Conservation (phyloP, 2,888 invertebrate species). For the Drosophila paranaensis region DNA sequence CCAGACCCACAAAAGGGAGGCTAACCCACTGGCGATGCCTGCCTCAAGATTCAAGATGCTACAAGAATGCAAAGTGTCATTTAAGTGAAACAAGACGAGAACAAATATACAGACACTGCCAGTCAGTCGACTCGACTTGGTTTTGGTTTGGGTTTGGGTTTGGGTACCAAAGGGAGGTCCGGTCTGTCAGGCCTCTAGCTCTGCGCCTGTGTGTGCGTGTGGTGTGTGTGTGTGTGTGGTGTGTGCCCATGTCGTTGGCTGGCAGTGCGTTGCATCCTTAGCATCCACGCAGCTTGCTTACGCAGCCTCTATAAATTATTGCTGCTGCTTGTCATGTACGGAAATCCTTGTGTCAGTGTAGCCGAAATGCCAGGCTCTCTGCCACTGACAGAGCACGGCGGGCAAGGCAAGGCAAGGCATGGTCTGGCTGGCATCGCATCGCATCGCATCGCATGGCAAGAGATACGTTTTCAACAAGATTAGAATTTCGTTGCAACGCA, state of each 20-base stretch:
- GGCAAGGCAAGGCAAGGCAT: slow-evolving; percentile 5
- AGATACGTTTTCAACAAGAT: slow-evolving; percentile 82
- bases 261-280: slow-evolving; percentile 57
- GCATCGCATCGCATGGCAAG: slow-evolving; percentile 48
- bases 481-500: slow-evolving; percentile 75
- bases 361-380: slow-evolving; percentile 66
- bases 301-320: slow-evolving; percentile 82
- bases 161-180: slow-evolving; percentile 6
- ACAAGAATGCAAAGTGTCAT: slow-evolving; percentile 81
- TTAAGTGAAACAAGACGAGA: slow-evolving; percentile 81
- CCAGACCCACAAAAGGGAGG: slow-evolving; percentile 22
- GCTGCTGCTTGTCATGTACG: slow-evolving; percentile 83
- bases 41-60: slow-evolving; percentile 68
- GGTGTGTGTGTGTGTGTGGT: slow-evolving; percentile 25
- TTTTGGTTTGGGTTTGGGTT: slow-evolving; percentile 20
- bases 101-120: slow-evolving; percentile 61
- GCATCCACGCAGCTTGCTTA: slow-evolving; percentile 68
- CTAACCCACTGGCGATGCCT: slow-evolving; percentile 30
- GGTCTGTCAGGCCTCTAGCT: slow-evolving; percentile 28
- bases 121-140: slow-evolving; percentile 13
- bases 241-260: slow-evolving; percentile 34
- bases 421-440: slow-evolving; percentile 27
- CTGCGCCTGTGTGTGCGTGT: slow-evolving; percentile 15
- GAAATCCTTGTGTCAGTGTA: slow-evolving; percentile 83
- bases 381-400: slow-evolving; percentile 60